Conservation (phyloP, 2,113 vertebrate species). For the Syrrhaptes paradoxus region DNA sequence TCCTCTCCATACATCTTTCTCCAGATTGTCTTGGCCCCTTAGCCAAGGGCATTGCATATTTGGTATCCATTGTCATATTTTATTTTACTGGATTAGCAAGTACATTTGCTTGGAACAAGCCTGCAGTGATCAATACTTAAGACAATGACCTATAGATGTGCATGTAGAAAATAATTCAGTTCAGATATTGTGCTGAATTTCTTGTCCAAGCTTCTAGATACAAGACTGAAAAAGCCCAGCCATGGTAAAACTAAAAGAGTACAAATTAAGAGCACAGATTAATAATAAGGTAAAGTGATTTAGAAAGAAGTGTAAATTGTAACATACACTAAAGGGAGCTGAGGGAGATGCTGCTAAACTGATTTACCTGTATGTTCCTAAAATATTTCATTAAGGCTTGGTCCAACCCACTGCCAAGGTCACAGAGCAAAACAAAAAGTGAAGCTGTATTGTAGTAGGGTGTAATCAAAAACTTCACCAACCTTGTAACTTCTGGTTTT, state of each 20-base stretch:
- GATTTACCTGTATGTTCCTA: neutral
- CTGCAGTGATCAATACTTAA: neutral
- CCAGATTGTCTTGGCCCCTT: neutral
- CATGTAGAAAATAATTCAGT: neutral
- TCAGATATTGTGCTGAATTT: neutral
- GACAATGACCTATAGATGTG: neutral
- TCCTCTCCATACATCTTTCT: neutral
- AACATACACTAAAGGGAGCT: neutral
- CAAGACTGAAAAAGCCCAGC: neutral
- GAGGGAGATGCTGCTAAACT: neutral
- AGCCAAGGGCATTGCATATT: neutral
- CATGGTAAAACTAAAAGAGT: neutral
- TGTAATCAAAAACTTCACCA: neutral
- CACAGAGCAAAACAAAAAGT: neutral
- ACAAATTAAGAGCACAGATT: neutral
- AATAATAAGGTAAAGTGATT: neutral
- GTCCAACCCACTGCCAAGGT: neutral
- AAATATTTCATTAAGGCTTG: neutral
- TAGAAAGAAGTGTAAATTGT: neutral
- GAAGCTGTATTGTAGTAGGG: neutral
- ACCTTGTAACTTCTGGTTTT: constrained; percentile 97
- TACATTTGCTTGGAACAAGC: neutral
- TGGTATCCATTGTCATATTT: neutral
- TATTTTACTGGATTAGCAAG: neutral
- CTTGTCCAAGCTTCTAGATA: neutral